A percentile compares a stretch with the other conserved stretches of the same genome.
These are phyloP conservation scores for Salticus scenicus DNA, from an alignment of 2,888 invertebrate species.

Conservation along the genomic window DNA sequence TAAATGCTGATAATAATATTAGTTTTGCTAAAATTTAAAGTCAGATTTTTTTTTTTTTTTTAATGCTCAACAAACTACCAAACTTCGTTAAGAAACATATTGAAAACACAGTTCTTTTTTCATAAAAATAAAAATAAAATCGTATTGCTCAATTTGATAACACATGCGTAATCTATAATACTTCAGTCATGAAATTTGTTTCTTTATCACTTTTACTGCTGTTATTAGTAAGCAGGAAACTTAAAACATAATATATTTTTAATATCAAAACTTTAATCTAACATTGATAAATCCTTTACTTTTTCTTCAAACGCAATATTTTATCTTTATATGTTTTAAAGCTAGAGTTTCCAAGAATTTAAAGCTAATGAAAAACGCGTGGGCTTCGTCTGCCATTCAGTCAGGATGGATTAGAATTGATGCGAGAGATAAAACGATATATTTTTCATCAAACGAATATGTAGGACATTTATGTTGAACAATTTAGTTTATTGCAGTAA, in stretches of 20 bases:
- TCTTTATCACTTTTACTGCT: background rate
- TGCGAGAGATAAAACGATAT: background rate
- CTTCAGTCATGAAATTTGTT: background rate
- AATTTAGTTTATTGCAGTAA: background rate
- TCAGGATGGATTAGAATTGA: background rate
- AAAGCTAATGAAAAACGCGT: background rate
- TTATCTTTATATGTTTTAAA: background rate
- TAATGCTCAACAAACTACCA: no score
- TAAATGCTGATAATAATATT: no score
- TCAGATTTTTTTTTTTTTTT: no score
- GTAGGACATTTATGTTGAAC: background rate
- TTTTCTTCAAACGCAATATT: background rate
- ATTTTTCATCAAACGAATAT: background rate
- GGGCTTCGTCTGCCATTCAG: background rate
- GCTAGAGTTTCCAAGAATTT: background rate
- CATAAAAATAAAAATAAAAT: no score
- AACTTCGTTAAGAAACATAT: no score
- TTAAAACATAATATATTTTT: background rate
- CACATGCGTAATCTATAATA: background rate
- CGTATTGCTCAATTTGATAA: no score
- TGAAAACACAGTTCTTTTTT: no score
- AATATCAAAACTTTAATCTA: background rate
- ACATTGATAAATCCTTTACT: background rate
- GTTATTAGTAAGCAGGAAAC: background rate
- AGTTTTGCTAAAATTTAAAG: no score